These are phyloP conservation scores for Nettapus auritus DNA, from an alignment of 2,113 vertebrate genomes.

Conservation along the genomic window DNA sequence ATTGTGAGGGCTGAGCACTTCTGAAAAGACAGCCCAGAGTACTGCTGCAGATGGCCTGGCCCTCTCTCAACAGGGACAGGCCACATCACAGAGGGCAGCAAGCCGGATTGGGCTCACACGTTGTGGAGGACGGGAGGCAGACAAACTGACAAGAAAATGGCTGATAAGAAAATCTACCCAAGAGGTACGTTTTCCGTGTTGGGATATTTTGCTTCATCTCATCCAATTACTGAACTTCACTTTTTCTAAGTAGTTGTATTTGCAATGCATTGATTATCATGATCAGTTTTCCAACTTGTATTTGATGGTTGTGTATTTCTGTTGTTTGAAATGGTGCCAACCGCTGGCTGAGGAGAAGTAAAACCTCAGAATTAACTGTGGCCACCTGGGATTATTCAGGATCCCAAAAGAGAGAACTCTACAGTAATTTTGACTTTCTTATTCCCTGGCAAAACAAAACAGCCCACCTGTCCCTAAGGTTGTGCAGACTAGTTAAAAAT, in stretches of 20 bases:
- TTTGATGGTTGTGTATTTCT: neutral
- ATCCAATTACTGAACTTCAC: neutral
- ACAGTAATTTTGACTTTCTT: neutral
- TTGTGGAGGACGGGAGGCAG: neutral
- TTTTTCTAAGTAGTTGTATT: neutral
- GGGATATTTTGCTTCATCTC: neutral
- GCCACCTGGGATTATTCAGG: neutral
- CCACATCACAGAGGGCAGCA: neutral
- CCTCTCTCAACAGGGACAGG: neutral
- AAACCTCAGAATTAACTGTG: neutral
- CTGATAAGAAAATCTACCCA: neutral
- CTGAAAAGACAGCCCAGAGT: neutral
- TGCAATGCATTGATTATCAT: neutral
- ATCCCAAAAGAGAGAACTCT: neutral
- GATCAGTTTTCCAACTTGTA: neutral
- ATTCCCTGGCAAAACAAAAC: neutral
- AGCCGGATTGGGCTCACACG: neutral
- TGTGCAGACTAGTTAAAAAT: neutral
- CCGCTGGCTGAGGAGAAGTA: neutral
- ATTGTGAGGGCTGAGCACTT: slow-evolving; percentile 42
- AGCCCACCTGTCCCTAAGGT: neutral
- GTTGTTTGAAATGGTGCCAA: neutral
- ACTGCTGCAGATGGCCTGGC: slow-evolving; percentile 46
- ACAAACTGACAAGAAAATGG: neutral
- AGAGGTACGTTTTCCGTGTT: neutral